These are phyloP conservation scores for Pristis pectinata DNA, from an alignment of 2,797 vertebrate species.

Conservation along the genomic window DNA sequence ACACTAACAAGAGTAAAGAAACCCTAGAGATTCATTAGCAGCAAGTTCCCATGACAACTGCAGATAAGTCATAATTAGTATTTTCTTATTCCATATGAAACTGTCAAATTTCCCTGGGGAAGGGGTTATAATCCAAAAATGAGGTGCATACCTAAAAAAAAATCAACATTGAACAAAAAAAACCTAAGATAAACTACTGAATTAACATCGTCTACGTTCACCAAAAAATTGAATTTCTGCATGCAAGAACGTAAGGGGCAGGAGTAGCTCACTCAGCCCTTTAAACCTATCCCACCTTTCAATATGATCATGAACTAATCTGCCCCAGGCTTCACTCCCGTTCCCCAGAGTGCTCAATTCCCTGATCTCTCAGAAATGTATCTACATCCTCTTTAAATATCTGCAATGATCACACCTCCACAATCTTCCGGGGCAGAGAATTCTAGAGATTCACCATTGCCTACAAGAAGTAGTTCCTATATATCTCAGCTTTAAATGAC, in stretches of 20 bases:
- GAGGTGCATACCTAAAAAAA: neutral
- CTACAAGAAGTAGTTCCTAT: too few species aligned
- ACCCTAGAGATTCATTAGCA: conserved; percentile 73
- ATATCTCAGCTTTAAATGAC: too few species aligned
- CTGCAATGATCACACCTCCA: too few species aligned
- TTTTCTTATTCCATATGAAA: conserved; percentile 44
- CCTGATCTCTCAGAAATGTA: too few species aligned
- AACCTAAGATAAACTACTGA: neutral
- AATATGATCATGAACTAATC: neutral
- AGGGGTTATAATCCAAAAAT: conserved; percentile 26
- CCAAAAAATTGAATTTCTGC: neutral
- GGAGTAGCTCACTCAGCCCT: too few species aligned
- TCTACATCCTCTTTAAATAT: too few species aligned
- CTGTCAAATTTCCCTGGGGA: conserved; percentile 45
- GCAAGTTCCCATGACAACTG: conserved; percentile 64
- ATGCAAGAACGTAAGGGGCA: neutral
- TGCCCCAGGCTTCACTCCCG: too few species aligned
- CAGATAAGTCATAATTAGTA: conserved; percentile 59
- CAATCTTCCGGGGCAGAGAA: too few species aligned
- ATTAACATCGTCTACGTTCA: neutral
- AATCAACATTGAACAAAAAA: neutral
- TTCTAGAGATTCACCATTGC: too few species aligned
- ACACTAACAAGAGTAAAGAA: conserved; percentile 60
- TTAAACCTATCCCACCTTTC: neutral
- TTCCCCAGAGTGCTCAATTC: too few species aligned